Evolutionary conservation across 2,797 vertebrate genomes (phyloP).

Genomic region (Chiloscyllium punctatum): DNA sequence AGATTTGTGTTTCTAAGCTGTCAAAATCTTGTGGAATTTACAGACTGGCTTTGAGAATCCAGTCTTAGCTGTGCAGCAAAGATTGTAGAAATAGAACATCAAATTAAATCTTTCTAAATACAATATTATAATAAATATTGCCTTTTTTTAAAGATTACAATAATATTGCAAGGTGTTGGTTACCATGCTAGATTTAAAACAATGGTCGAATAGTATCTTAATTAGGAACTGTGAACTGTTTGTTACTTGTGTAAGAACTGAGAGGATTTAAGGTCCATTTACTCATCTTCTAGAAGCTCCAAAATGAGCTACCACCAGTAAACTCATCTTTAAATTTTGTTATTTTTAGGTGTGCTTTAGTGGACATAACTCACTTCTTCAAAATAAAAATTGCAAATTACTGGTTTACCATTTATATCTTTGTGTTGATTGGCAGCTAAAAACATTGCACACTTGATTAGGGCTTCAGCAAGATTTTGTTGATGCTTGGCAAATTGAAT

Average conservation of each 20-base stretch:
- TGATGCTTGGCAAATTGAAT: neutral
- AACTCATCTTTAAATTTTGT: neutral
- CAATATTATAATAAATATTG: neutral
- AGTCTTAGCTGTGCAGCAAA: neutral
- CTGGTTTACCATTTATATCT: neutral
- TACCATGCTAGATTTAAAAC: too few relatives aligned
- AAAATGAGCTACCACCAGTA: neutral
- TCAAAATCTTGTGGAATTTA: neutral
- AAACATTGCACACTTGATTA: neutral
- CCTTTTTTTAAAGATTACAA: too few relatives aligned
- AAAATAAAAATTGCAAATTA: neutral
- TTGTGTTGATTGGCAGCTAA: neutral
- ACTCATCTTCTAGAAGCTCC: neutral
- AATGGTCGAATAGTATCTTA: too few relatives aligned
- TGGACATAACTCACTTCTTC: too few relatives aligned
- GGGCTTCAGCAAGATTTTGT: too few relatives aligned
- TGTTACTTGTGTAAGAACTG: neutral
- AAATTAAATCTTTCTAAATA: neutral
- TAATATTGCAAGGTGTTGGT: too few relatives aligned
- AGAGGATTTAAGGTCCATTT: neutral
- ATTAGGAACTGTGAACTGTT: neutral
- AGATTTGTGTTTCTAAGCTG: conserved; percentile 27
- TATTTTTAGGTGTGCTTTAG: neutral
- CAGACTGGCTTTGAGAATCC: neutral
- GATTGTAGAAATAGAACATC: neutral